A percentile compares a stretch with the other conserved stretches of the same genome.
These are phyloP conservation scores for Danio jaintianensis DNA, from an alignment of 2,797 vertebrate genomes.

Conservation along the genomic window DNA sequence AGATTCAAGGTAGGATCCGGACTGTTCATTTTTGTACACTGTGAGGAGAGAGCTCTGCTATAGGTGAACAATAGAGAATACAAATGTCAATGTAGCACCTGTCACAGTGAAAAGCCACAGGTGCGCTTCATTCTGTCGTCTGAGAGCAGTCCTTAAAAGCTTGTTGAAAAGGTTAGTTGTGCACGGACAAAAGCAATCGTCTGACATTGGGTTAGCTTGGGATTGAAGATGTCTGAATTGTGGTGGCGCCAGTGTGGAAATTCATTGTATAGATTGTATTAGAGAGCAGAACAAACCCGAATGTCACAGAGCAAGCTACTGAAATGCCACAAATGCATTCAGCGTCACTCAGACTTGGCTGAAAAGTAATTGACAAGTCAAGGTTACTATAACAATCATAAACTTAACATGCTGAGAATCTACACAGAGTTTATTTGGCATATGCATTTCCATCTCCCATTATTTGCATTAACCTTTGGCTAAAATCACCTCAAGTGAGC, in stretches of 20 bases:
- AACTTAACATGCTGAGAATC: no score
- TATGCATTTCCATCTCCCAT: no score
- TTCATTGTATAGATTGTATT: conserved; percentile 14
- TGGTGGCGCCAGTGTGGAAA: neutral
- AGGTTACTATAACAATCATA: neutral
- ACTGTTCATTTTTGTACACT: conserved; percentile 4
- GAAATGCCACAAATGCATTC: neutral
- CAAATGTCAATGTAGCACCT: conserved; percentile 37
- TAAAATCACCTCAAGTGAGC: no score
- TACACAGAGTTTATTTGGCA: no score
- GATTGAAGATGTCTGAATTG: conserved; percentile 2
- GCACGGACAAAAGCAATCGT: conserved; percentile 1
- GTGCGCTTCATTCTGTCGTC: neutral
- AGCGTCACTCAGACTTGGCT: neutral
- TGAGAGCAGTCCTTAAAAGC: conserved; percentile 14
- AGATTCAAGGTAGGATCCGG: conserved; percentile 3
- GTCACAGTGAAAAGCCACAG: conserved; percentile 21
- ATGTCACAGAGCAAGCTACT: neutral
- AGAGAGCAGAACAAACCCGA: neutral
- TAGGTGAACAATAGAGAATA: conserved; percentile 24
- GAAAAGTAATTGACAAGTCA: neutral
- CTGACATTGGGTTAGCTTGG: conserved; percentile 27
- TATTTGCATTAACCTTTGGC: no score
- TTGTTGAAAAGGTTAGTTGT: conserved; percentile 31
- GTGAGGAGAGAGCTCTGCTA: conserved; percentile 18